A percentile compares a stretch with the other conserved stretches of the same genome.
phyloP scores from a whole-genome alignment of 2,797 vertebrate genomes.

The Emys orbicularis region DNA sequence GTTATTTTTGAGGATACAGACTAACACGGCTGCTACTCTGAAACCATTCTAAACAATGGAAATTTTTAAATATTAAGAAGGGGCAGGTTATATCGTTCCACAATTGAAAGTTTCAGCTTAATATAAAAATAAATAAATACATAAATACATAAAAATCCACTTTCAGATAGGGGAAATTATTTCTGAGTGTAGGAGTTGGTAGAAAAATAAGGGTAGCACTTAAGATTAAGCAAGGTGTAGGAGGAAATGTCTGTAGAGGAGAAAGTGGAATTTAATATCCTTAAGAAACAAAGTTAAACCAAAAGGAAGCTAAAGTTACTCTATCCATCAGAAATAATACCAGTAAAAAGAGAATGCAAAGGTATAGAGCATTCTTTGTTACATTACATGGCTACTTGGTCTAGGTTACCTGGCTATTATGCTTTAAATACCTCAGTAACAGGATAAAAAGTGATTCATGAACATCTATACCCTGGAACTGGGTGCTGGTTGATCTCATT shows the following conservation, averaged over 20 bases:
- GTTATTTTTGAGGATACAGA: no score
- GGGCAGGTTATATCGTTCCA: not conserved
- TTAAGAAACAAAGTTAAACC: conserved; percentile 49
- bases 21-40: no score
- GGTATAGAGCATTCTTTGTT: not conserved
- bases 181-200: conserved; percentile 62
- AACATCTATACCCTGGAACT: not conserved
- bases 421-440: not conserved
- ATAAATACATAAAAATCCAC: not conserved
- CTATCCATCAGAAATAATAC: not conserved
- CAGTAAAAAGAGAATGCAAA: conserved; percentile 30
- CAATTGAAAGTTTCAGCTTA: conserved; percentile 49
- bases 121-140: not conserved
- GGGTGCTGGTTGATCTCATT: not conserved
- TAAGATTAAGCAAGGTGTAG: conserved; percentile 71
- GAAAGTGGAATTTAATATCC: conserved; percentile 51
- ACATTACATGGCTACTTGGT: not conserved
- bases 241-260: conserved; percentile 60
- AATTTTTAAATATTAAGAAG: not conserved
- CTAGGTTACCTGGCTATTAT: not conserved
- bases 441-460: not conserved
- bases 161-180: conserved; percentile 61
- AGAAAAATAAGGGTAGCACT: conserved; percentile 66
- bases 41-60: not conserved
- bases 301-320: conserved; percentile 20